These are phyloP conservation scores for Cyprinodon tularosa DNA, from an alignment of 2,113 vertebrate species.

Conservation along the genomic window DNA sequence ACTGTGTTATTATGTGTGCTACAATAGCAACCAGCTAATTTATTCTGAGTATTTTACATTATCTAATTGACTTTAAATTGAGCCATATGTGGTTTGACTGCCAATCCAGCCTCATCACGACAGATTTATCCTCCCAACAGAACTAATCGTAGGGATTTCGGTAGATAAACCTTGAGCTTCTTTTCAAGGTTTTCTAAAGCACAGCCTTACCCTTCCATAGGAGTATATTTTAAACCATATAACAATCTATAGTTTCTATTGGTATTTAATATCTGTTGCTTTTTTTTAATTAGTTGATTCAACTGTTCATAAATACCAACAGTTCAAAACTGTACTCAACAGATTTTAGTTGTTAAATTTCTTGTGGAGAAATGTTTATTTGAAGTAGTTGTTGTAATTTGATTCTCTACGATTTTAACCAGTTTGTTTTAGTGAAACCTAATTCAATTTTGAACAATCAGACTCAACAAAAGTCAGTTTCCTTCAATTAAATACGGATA, in stretches of 20 bases:
- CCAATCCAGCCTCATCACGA: neutral
- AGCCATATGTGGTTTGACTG: neutral
- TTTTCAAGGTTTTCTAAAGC: neutral
- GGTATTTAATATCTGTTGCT: neutral
- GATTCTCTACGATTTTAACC: neutral
- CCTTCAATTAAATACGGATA: neutral
- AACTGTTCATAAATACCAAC: neutral
- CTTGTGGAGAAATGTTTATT: neutral
- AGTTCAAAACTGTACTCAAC: too few species aligned
- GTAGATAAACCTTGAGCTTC: neutral
- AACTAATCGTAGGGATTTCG: neutral
- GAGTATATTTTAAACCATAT: neutral
- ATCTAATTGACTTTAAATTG: neutral
- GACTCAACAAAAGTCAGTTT: too few species aligned
- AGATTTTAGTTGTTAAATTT: neutral
- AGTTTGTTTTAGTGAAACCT: neutral
- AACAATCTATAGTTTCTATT: neutral
- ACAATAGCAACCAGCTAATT: neutral
- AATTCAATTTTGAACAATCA: neutral
- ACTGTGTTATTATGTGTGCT: neutral
- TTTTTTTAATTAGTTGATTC: too few species aligned
- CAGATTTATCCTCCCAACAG: neutral
- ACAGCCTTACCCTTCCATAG: neutral
- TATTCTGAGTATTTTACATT: neutral
- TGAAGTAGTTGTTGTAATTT: neutral